Evolutionary conservation across 2,113 vertebrate species (phyloP).

Genomic region (Falcunculus frontatus): DNA sequence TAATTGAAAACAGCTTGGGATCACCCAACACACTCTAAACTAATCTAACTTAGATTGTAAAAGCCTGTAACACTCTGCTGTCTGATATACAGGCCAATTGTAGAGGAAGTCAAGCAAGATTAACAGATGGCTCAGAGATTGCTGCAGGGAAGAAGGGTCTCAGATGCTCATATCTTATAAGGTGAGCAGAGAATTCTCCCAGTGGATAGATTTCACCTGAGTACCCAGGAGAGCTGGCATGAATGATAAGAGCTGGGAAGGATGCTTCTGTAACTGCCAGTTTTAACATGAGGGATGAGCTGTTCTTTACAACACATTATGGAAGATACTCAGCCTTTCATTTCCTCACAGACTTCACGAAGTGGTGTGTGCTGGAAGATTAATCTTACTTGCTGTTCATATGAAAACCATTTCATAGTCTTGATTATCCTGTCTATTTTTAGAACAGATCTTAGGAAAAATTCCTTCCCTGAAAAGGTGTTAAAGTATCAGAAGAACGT

Average conservation of each 20-base stretch:
- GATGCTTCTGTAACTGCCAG: neutral
- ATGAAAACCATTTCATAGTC: neutral
- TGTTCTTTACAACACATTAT: neutral
- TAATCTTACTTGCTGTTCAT: neutral
- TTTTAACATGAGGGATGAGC: neutral
- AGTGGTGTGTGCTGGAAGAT: neutral
- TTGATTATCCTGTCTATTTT: neutral
- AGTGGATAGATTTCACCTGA: neutral
- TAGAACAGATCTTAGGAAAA: neutral
- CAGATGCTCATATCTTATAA: neutral
- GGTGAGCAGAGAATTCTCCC: neutral
- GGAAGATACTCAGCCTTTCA: rapidly evolving
- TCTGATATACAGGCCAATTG: neutral
- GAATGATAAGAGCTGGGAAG: neutral
- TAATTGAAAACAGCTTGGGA: neutral
- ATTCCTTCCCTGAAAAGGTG: neutral
- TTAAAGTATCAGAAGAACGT: neutral
- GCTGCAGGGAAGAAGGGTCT: neutral
- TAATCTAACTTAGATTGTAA: neutral
- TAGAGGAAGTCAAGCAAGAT: neutral
- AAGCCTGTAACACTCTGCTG: neutral
- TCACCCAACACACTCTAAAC: neutral
- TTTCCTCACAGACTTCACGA: neutral
- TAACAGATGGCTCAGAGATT: neutral
- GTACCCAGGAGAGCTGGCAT: neutral